phyloP scores from a whole-genome alignment of 2,113 vertebrate genomes.

The Corydoras maculifer region DNA sequence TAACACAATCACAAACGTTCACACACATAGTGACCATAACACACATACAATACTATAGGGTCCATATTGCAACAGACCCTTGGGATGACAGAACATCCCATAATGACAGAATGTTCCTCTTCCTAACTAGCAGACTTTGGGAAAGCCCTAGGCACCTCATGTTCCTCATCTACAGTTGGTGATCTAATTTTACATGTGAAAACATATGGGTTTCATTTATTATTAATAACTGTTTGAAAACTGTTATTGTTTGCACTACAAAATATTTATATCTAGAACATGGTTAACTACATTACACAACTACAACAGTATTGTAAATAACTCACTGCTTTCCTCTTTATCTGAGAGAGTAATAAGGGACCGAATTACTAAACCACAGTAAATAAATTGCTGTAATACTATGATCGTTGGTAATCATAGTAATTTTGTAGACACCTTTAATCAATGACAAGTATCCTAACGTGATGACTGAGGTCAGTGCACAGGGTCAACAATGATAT shows the following conservation, averaged over 20 bases:
- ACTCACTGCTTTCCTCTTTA: too few species aligned
- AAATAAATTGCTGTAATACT: too few species aligned
- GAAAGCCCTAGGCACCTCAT: slow-evolving; percentile 30
- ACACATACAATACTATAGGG: slow-evolving; percentile 2
- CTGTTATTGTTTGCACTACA: slow-evolving; percentile 1
- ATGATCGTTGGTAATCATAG: too few species aligned
- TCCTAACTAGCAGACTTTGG: slow-evolving; percentile 24
- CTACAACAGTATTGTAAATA: too few species aligned
- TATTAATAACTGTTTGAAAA: slow-evolving; percentile 36
- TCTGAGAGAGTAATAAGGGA: too few species aligned
- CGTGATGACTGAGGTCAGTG: too few species aligned
- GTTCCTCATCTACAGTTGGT: slow-evolving; percentile 44
- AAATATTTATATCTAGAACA: slow-evolving; percentile 3
- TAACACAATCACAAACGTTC: slow-evolving; percentile 25
- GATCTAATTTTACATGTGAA: slow-evolving; percentile 47
- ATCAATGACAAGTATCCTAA: too few species aligned
- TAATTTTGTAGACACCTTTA: too few species aligned
- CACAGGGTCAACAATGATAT: too few species aligned
- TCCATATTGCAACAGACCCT: slow-evolving; percentile 4
- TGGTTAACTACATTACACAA: neutral
- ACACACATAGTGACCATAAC: slow-evolving; percentile 7
- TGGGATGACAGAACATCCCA: neutral
- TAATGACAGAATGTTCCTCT: slow-evolving; percentile 32
- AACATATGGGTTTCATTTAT: slow-evolving; percentile 45
- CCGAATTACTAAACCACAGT: too few species aligned